A percentile compares a stretch with the other conserved stretches of the same genome.
Evolutionary conservation across 2,888 invertebrate species (phyloP).

Genomic region (Drosophila austrosaltans): DNA sequence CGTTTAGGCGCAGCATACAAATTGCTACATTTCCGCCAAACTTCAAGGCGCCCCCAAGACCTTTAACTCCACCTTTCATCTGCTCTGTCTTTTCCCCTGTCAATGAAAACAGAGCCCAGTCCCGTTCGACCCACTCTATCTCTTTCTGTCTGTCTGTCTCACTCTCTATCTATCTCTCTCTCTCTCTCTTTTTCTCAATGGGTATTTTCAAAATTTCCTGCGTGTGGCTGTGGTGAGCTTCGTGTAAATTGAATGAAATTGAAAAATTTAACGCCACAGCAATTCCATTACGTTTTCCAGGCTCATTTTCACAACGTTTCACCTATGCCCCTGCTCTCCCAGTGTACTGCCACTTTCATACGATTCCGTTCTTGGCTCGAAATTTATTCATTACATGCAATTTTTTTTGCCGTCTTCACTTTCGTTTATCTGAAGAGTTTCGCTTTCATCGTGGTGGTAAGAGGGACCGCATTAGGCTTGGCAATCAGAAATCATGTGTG

Average conservation of each 20-base stretch:
- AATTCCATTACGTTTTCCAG: conserved; percentile 77
- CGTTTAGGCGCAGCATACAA: conserved; percentile 80
- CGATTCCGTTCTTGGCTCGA: conserved; percentile 45
- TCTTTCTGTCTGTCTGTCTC: conserved; percentile 11
- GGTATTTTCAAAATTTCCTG: conserved; percentile 55
- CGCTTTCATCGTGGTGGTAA: conserved; percentile 48
- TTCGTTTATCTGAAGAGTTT: conserved; percentile 71
- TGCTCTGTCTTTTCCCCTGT: conserved; percentile 5
- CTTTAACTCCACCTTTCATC: conserved; percentile 10
- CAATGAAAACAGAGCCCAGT: conserved; percentile 1
- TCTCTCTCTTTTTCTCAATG: conserved; percentile 38
- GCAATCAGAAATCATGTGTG: conserved; percentile 82
- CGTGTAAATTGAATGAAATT: conserved; percentile 81
- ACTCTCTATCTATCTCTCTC: conserved; percentile 29
- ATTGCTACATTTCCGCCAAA: conserved; percentile 78
- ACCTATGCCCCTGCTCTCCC: not conserved
- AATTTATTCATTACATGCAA: conserved; percentile 81
- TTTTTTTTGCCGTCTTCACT: conserved; percentile 71
- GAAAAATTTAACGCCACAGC: conserved; percentile 79
- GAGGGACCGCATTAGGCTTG: conserved; percentile 69
- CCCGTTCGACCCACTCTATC: not conserved
- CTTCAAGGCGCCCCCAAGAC: conserved; percentile 36
- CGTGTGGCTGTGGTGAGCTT: conserved; percentile 57
- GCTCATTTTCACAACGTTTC: conserved; percentile 76
- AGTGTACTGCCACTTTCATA: conserved; percentile 2